Evolutionary conservation across 2,797 vertebrate species (phyloP).

Genomic region (Pteronotus mesoamericanus): DNA sequence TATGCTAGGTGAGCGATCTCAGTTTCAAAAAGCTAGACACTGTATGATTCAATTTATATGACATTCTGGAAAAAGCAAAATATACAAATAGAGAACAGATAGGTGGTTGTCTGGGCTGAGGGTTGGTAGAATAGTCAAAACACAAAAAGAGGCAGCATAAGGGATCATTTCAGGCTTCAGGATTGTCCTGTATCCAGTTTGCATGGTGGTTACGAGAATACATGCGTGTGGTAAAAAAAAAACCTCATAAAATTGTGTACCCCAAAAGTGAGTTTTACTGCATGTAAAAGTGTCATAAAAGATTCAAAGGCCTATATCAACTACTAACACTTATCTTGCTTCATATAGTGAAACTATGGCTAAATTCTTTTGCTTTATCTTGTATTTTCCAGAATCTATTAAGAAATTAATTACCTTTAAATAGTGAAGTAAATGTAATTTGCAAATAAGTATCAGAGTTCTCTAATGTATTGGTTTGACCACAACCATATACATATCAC

Average conservation of each 20-base stretch:
- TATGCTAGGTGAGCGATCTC: not conserved
- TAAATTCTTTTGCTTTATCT: conserved; percentile 4
- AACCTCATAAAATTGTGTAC: not conserved
- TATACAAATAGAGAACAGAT: not conserved
- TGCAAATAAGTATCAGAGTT: not conserved
- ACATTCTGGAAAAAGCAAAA: not conserved
- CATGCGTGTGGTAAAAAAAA: not conserved
- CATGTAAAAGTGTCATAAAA: not conserved
- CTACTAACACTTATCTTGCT: not conserved
- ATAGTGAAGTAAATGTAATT: not conserved
- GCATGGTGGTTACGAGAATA: not conserved
- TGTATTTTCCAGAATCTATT: not conserved
- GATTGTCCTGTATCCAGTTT: not conserved
- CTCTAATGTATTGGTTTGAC: not conserved
- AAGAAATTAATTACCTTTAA: not conserved
- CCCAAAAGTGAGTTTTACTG: not conserved
- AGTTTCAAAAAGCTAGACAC: not conserved
- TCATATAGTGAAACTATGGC: not conserved
- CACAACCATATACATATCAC: not conserved
- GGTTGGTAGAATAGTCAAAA: not conserved
- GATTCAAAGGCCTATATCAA: not conserved
- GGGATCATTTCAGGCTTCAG: not conserved
- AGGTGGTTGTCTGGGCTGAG: not conserved
- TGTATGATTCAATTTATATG: not conserved
- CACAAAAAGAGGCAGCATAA: not conserved